These are phyloP conservation scores for Lytechinus pictus DNA, from an alignment of 35 echinoderm and acorn worm species.

Conservation along the genomic window DNA sequence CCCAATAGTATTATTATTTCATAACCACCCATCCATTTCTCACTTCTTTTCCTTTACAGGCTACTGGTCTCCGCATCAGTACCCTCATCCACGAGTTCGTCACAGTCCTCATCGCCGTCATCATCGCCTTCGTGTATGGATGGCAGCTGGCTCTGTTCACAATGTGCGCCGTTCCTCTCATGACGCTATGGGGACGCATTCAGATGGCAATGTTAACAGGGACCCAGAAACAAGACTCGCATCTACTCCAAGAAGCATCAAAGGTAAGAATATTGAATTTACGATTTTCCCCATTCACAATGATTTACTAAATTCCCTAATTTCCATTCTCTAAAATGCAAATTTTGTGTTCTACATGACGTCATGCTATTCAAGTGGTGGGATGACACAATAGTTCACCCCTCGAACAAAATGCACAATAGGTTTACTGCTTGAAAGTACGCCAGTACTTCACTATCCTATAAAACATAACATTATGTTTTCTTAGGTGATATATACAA, in stretches of 20 bases:
- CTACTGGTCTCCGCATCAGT: conserved; percentile 38
- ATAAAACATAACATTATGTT: too few species aligned
- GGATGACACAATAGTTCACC: too few species aligned
- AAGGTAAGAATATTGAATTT: neutral
- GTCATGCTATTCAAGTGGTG: too few species aligned
- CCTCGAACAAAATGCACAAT: too few species aligned
- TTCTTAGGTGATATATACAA: too few species aligned
- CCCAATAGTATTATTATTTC: too few species aligned
- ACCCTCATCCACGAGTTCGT: conserved; percentile 25
- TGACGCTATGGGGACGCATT: conserved; percentile 42
- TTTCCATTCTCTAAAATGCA: too few species aligned
- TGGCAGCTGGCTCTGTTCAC: conserved; percentile 48
- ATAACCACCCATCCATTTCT: neutral
- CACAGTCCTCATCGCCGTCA: neutral
- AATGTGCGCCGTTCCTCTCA: conserved; percentile 29
- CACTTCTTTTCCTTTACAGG: neutral
- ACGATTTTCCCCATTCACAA: neutral
- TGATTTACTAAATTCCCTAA: too few species aligned
- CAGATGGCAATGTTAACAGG: conserved; percentile 51
- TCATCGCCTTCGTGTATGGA: conserved; percentile 1
- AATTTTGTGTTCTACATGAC: too few species aligned
- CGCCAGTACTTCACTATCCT: too few species aligned
- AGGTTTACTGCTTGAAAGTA: too few species aligned
- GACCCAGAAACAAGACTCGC: conserved; percentile 21
- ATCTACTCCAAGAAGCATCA: conserved; percentile 25